These are phyloP conservation scores for Teleiodes luculella DNA, from an alignment of 2,888 invertebrate species.

Conservation along the genomic window DNA sequence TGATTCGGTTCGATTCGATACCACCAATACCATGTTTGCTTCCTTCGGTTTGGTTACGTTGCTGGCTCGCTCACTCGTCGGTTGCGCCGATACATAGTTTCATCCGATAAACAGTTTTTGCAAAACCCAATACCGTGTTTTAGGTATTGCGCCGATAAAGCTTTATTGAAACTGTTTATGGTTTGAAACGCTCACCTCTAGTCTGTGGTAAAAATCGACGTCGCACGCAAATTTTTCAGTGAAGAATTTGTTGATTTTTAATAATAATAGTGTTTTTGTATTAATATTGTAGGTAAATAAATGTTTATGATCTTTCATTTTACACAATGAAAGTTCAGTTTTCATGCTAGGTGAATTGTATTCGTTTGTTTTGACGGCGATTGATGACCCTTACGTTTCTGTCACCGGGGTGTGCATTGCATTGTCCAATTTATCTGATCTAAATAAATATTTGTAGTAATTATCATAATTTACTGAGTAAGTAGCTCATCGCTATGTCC, in stretches of 20 bases:
- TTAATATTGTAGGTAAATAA: constrained; percentile 17
- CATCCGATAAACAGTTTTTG: too few species aligned
- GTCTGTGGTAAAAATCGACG: constrained; percentile 9
- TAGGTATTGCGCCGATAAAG: too few species aligned
- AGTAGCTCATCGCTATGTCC: constrained; percentile 11
- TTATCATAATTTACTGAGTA: constrained; percentile 19
- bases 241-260: constrained; percentile 12
- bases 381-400: constrained; percentile 11
- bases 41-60: too few species aligned
- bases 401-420: constrained; percentile 8
- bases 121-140: too few species aligned
- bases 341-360: neutral
- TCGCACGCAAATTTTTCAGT: constrained; percentile 10
- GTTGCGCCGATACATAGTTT: too few species aligned
- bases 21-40: too few species aligned
- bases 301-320: neutral
- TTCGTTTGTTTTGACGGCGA: constrained; percentile 11
- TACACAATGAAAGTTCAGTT: neutral
- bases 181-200: too few species aligned
- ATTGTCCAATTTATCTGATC: constrained; percentile 22
- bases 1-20: too few species aligned
- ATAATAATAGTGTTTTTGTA: constrained; percentile 3
- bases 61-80: too few species aligned
- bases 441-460: constrained; percentile 27
- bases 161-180: too few species aligned